Conservation (phyloP, 2,797 vertebrate species). For the Balearica regulorum region DNA sequence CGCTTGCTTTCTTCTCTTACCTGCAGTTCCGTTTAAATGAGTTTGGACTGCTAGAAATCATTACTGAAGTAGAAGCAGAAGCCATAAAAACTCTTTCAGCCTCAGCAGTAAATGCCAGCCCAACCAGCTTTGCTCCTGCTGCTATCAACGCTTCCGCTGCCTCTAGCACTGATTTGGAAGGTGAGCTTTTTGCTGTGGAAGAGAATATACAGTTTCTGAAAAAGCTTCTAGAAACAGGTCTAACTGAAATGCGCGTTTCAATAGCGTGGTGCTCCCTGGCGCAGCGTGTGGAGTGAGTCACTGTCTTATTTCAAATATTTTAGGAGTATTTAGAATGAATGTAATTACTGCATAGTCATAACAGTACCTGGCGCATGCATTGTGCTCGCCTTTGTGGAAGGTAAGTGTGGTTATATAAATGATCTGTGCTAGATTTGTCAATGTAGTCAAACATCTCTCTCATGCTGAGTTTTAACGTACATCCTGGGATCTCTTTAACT, state of each 20-base stretch:
- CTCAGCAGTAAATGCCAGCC: neutral
- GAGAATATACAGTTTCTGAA: neutral
- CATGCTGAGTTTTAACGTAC: fast-evolving
- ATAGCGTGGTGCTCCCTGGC: neutral
- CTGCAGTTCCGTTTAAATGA: conserved; percentile 84
- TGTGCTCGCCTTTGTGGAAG: neutral
- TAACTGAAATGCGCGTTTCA: neutral
- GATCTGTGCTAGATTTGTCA: neutral
- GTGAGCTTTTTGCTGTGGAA: conserved; percentile 49
- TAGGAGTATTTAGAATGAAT: neutral
- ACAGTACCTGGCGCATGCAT: fast-evolving
- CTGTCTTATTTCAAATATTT: neutral
- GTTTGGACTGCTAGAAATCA: conserved; percentile 85
- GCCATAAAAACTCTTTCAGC: conserved; percentile 67
- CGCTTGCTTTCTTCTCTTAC: neutral
- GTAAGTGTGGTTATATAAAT: neutral
- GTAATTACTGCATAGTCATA: neutral
- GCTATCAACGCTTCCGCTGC: neutral
- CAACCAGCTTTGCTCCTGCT: neutral
- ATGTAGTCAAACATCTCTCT: neutral
- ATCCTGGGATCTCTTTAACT: neutral
- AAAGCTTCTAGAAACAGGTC: neutral
- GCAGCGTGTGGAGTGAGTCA: neutral
- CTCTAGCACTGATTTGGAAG: conserved; percentile 48
- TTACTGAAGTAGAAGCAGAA: conserved; percentile 76